Evolutionary conservation across 2,797 vertebrate genomes (phyloP).

Genomic region (Notamacropus eugenii): DNA sequence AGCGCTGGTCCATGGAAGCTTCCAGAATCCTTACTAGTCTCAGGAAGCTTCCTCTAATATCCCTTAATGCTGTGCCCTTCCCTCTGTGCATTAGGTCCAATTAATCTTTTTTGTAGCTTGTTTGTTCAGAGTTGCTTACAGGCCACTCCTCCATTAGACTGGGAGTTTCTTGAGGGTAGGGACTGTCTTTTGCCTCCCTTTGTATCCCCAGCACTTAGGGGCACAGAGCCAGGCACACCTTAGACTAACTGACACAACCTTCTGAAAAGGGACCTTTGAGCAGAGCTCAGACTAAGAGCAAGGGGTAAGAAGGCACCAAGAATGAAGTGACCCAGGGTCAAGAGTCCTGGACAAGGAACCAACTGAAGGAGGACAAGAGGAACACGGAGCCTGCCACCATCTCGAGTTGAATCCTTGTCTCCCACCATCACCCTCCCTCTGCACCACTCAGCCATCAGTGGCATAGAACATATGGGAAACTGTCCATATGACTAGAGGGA

Average conservation of each 20-base stretch:
- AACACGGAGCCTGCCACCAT: neutral
- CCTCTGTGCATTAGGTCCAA: too few relatives aligned
- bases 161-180: too few relatives aligned
- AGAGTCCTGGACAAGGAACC: neutral
- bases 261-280: conserved; percentile 5
- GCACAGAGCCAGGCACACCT: too few relatives aligned
- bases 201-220: too few relatives aligned
- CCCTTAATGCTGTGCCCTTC: too few relatives aligned
- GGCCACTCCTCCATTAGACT: too few relatives aligned
- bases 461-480: neutral
- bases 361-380: neutral
- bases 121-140: too few relatives aligned
- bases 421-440: neutral
- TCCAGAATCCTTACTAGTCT: too few relatives aligned
- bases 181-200: too few relatives aligned
- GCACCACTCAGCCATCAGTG: neutral
- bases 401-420: neutral
- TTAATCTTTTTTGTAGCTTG: too few relatives aligned
- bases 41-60: too few relatives aligned
- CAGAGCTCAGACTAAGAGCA: conserved; percentile 9
- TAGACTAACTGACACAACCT: neutral
- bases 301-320: neutral
- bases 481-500: neutral
- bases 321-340: neutral
- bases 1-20: too few relatives aligned